A percentile compares a stretch with the other conserved stretches of the same genome.
phyloP scores from a whole-genome alignment of 2,113 vertebrate genomes.

The Gopherus evgoodei region DNA sequence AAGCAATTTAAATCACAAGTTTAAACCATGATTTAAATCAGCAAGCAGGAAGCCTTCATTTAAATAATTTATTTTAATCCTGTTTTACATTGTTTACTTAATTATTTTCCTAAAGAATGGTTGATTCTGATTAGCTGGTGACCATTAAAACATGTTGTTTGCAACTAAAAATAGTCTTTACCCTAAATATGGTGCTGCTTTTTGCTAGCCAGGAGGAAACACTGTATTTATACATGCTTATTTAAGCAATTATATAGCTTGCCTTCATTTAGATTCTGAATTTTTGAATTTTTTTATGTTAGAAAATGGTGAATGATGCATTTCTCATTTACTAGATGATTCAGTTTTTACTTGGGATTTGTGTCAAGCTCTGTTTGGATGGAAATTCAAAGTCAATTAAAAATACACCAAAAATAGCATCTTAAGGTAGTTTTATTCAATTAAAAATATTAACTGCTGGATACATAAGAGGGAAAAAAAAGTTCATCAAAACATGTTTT shows the following conservation, averaged over 20 bases:
- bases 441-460: background rate
- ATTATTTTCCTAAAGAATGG: background rate
- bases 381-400: background rate
- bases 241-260: background rate
- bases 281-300: background rate
- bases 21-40: background rate
- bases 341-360: background rate
- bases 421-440: background rate
- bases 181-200: background rate
- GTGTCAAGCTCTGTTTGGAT: background rate
- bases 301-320: background rate
- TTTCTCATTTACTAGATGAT: background rate
- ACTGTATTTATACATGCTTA: background rate
- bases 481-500: background rate
- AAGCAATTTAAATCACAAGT: background rate
- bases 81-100: background rate
- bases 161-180: background rate
- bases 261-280: background rate
- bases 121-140: background rate
- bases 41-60: background rate
- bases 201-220: background rate
- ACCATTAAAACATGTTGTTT: background rate
- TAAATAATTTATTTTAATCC: background rate
- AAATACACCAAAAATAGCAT: background rate
- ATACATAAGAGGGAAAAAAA: background rate